Percentiles rank a stretch among this genome's conserved stretches.
These are phyloP conservation scores for Corbicula japonica DNA, from an alignment of 2,888 invertebrate species.

Conservation along the genomic window DNA sequence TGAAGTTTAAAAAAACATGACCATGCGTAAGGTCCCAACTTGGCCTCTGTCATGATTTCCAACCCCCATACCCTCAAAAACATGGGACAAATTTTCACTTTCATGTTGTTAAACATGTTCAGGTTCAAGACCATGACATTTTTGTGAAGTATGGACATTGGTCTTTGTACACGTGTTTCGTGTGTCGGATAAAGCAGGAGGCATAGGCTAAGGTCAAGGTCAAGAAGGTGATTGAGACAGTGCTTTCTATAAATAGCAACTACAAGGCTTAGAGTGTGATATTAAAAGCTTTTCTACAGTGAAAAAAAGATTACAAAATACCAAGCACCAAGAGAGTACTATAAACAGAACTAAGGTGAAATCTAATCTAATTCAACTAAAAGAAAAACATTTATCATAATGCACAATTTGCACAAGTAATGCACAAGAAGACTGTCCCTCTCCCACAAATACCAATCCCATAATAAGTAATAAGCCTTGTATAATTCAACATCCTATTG, in stretches of 20 bases:
- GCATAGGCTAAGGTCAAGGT: constrained; percentile 44
- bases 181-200: constrained; percentile 56
- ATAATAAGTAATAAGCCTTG: too few relatives aligned
- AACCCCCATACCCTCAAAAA: too few relatives aligned
- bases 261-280: constrained; percentile 36
- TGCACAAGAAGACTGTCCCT: constrained; percentile 34
- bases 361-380: constrained; percentile 18
- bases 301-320: constrained; percentile 31
- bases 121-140: too few relatives aligned
- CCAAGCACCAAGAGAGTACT: constrained; percentile 42
- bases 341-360: constrained; percentile 28
- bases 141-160: too few relatives aligned
- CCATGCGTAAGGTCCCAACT: constrained; percentile 71
- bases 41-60: too few relatives aligned
- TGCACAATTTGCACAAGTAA: constrained; percentile 46
- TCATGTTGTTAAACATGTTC: too few relatives aligned
- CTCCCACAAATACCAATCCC: too few relatives aligned
- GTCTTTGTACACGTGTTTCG: constrained; percentile 75
- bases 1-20: constrained; percentile 61
- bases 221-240: constrained; percentile 37
- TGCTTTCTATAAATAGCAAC: constrained; percentile 20
- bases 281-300: constrained; percentile 35
- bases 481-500: too few relatives aligned
- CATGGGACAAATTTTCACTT: too few relatives aligned
- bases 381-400: constrained; percentile 26